Conservation (phyloP, 2,113 vertebrate genomes). For the Stercorarius parasiticus region DNA sequence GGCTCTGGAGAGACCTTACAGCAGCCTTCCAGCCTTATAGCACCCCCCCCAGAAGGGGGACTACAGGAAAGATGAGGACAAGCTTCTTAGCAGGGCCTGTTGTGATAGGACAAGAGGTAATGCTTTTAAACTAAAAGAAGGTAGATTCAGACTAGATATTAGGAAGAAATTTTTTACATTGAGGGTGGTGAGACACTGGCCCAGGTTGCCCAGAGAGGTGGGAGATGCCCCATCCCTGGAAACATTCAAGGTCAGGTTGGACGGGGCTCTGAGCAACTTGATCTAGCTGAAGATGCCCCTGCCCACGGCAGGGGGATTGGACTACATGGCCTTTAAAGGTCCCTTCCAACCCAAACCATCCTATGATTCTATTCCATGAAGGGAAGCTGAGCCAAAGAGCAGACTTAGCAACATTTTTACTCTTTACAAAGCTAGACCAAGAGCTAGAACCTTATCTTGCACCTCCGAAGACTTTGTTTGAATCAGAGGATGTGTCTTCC, state of each 20-base stretch:
- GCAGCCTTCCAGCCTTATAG: background rate
- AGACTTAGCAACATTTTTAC: background rate
- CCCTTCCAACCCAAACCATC: background rate
- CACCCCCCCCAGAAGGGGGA: too few species aligned
- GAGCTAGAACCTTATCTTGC: background rate
- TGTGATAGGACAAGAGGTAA: background rate
- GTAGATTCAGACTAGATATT: background rate
- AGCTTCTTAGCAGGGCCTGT: background rate
- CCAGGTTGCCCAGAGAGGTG: background rate
- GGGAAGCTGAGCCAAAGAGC: background rate
- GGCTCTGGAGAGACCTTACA: background rate
- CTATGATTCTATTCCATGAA: background rate
- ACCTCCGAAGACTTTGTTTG: background rate
- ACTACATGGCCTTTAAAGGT: background rate
- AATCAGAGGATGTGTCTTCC: background rate
- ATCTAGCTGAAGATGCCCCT: background rate
- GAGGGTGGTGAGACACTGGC: background rate
- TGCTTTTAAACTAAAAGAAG: background rate
- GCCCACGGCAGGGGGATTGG: background rate
- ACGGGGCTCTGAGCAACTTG: background rate
- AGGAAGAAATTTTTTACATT: background rate
- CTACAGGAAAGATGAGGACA: background rate
- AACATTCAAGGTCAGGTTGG: background rate
- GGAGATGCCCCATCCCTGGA: background rate
- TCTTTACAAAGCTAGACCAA: background rate